Evolutionary conservation across 1,140 invertebrate genomes (phyloP).

Genomic region (Polypedilum pembai): DNA sequence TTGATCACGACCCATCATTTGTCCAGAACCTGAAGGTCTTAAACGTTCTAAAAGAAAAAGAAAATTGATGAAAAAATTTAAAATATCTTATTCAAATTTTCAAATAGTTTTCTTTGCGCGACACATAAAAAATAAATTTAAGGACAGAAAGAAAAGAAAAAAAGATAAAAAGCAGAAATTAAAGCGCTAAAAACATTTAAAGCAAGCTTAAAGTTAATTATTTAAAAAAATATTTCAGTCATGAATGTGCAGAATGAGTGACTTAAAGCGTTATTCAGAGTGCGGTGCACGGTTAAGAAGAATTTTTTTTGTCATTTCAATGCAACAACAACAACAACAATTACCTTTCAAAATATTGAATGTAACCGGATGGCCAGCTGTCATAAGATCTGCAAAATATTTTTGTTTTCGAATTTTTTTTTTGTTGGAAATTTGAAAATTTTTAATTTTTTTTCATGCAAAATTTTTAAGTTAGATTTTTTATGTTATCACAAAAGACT

Average conservation of each 20-base stretch:
- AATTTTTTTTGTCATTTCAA: too few species aligned
- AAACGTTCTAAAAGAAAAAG: slow-evolving; percentile 35
- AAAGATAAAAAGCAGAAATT: slow-evolving; percentile 26
- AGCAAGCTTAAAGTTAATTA: slow-evolving; percentile 31
- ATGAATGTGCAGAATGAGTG: slow-evolving; percentile 37
- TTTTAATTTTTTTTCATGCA: background rate
- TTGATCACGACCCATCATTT: slow-evolving; percentile 49
- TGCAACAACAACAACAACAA: slow-evolving; percentile 30
- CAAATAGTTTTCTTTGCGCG: slow-evolving; percentile 35
- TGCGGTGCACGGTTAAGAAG: too few species aligned
- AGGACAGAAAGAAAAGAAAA: background rate
- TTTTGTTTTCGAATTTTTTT: slow-evolving; percentile 1
- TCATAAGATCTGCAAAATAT: slow-evolving; percentile 56
- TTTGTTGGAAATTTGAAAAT: background rate
- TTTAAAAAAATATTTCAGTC: slow-evolving; percentile 33
- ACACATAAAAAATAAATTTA: background rate
- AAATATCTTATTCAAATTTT: too few species aligned
- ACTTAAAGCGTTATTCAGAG: slow-evolving; percentile 29
- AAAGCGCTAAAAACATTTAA: background rate
- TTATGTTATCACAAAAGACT: too few species aligned
- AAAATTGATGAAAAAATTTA: slow-evolving; percentile 43
- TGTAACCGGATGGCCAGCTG: slow-evolving; percentile 61
- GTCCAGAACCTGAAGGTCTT: slow-evolving; percentile 41
- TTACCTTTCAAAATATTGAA: slow-evolving; percentile 74
- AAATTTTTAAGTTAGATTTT: background rate